Evolutionary conservation across 1,140 invertebrate genomes (phyloP), one percentile per base, ranked within the genome.

Genomic region (Aphis gossypii): DNA sequence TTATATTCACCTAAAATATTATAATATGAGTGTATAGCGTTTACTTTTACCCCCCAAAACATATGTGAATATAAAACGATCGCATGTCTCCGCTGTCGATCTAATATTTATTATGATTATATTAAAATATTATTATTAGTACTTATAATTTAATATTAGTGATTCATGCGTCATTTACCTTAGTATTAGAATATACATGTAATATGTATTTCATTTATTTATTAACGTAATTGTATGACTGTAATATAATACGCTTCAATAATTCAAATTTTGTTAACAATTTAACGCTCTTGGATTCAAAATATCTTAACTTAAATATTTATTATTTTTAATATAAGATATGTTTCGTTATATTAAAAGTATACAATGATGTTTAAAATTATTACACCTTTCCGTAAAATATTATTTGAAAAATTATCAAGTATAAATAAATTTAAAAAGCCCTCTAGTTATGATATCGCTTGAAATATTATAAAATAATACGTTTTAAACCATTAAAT

Each of bases 31-130:
- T 21, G 1, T n/a, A 68, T 35, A 76, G 14, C 30, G 30, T 76
- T 76, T 76, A 76, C 11, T 76, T n/a, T 76, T 76, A 35, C 76
- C 35, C 84, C 44, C 44, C 1, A 46, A 51, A 30, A 86, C 23
- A 86, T 86, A 86, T 76, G 60, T 76, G 60, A n/a, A 86, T 46
- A 86, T 41, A 25, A 86, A 30, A 86, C 25, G 41, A n/a, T 86
- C 84, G 84, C 84, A 86, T 86, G 84, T 18, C 41, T 86, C 46
- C 25, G 25, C 41, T 44, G 38, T 84, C 83, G 23, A 84, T 41
- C 83, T 30, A 76, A 76, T 76, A 76, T 76, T 76, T 76, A 76
- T 76, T 76, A 76, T 76, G 30, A 76, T 76, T n/a, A 18, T n/a
- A 76, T 76, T n/a, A 76, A 23, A 76, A 76, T 76, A 20, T 76